These are phyloP conservation scores for Mesochorus sp. DNA, from an alignment of 2,888 invertebrate species.

Conservation along the genomic window DNA sequence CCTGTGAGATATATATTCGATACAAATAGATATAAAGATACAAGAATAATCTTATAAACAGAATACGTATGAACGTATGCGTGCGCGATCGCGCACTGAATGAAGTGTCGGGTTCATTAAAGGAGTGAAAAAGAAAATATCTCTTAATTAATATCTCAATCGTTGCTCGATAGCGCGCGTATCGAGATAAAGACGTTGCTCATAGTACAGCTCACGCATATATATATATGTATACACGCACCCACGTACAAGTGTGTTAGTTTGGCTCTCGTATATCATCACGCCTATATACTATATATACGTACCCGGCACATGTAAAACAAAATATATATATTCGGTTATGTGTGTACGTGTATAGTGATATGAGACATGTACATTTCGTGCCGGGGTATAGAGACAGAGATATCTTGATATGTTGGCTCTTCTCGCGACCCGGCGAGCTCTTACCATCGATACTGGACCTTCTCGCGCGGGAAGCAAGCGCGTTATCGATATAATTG, in stretches of 20 bases:
- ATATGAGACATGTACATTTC: constrained; percentile 40
- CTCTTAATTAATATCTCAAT: constrained; percentile 63
- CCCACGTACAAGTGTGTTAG: constrained; percentile 35
- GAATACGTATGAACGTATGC: neutral
- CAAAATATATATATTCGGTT: constrained; percentile 17
- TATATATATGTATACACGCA: constrained; percentile 19
- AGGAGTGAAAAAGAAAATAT: constrained; percentile 10
- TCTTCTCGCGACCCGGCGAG: constrained; percentile 56
- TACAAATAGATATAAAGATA: neutral
- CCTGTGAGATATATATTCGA: no score
- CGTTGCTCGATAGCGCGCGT: constrained; percentile 56
- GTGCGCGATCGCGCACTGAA: constrained; percentile 39
- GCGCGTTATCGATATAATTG: constrained; percentile 78
- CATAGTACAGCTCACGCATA: constrained; percentile 30
- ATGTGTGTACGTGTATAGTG: neutral
- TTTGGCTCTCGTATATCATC: constrained; percentile 56
- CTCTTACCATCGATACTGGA: constrained; percentile 70
- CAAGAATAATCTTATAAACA: neutral
- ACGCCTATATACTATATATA: no score
- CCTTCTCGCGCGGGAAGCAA: constrained; percentile 65
- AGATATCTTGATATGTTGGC: constrained; percentile 66
- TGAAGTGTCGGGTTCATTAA: constrained; percentile 44
- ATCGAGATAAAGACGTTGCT: constrained; percentile 55
- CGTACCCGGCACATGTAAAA: constrained; percentile 37
- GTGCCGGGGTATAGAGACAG: constrained; percentile 63